Base-by-base conservation (phyloP, 2,888 invertebrate species). In the Chloroclystis v-ata region DNA sequence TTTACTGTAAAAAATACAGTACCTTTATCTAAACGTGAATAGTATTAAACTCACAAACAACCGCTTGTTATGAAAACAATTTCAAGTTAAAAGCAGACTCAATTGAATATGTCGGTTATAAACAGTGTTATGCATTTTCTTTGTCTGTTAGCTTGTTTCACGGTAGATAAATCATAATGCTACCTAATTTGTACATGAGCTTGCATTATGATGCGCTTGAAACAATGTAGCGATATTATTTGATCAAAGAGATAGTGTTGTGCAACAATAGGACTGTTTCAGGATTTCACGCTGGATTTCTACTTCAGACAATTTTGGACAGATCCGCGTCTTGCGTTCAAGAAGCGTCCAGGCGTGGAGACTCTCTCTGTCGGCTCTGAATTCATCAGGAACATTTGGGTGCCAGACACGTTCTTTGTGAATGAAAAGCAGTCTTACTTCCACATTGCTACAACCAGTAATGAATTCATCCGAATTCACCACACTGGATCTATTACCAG, bases 341-440 rank as follows among this genome's bases (percentile, higher is more conserved):
- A 93, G 82, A 94, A 95, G 84, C 90, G 94, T 70, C 92, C 93
- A 63, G 95, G 95, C 60, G 95, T 97, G 63, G 95, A 96, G 82
- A 96, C 95, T 64, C 90, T 97, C 60, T 95, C 96, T 63, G 97
- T 97, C 61, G 97, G 97, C 66, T 96, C 97, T 54, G 97, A 97
- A 86, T 97, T 97, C 89, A 95, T 97, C 82, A 95, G 95, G 83
- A 96, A 96, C 86, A 98, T 99, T 78, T 99, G 99, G 99, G 98
- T 99, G 70, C 99, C 99, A 62, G 99, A 99, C 86, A 99, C 99
- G 58, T 99, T 99, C 90, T 99, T 99, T 88, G 98, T 99, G 71
- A 99, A 99, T 89, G 99, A 99, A 89, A 99, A 99, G 90, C 97
- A 98, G 89, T 97, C 99, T 66, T 99, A 98, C 90, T 98, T 99